These are phyloP conservation scores for Tetrapedia diversipes DNA, from an alignment of 2,888 invertebrate species.

Conservation along the genomic window DNA sequence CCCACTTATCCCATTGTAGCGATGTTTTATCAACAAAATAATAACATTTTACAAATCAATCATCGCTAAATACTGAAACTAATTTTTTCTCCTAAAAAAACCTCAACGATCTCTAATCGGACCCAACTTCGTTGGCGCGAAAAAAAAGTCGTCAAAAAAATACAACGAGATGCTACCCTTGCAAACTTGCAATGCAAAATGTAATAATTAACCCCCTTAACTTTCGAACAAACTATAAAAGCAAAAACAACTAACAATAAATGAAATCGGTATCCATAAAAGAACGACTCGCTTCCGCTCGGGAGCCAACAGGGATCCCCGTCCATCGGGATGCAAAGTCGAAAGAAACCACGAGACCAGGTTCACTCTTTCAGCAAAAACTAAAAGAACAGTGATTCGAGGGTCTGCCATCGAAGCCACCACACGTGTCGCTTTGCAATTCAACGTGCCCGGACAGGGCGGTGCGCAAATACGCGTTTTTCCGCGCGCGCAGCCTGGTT, in stretches of 20 bases:
- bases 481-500: constrained; percentile 51
- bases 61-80: no score
- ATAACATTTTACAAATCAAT: no score
- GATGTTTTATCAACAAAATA: background rate
- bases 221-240: no score
- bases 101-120: no score
- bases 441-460: constrained; percentile 31
- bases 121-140: no score
- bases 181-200: no score
- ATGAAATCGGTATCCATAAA: background rate
- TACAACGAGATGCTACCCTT: no score
- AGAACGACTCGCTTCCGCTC: background rate
- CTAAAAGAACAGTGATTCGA: constrained; percentile 23
- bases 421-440: constrained; percentile 53
- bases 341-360: background rate
- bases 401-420: constrained; percentile 16
- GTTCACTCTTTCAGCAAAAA: background rate
- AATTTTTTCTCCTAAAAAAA: no score
- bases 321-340: background rate
- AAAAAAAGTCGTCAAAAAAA: no score
- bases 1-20: background rate
- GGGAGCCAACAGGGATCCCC: background rate
- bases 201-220: no score
- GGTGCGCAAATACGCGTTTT: constrained; percentile 58
- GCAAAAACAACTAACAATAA: no score